Base-by-base conservation (phyloP, 2,113 vertebrate genomes). In the Euleptes europaea region DNA sequence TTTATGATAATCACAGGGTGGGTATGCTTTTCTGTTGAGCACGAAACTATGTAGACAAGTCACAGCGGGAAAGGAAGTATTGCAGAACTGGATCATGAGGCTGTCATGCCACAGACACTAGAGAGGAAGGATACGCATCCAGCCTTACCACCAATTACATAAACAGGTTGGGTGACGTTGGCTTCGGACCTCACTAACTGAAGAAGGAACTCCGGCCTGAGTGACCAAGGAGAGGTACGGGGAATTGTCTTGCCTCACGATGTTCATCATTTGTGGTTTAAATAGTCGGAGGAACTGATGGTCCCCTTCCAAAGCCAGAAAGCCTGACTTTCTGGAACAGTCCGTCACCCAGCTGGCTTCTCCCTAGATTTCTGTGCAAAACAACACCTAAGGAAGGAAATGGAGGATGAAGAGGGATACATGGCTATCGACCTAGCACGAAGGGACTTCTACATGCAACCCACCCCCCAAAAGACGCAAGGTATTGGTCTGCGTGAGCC, bases 351-450 rank as follows among this genome's bases (percentile, higher is more conserved):
- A 1, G 12, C 54, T 26, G 19, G 14, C 23, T 65, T 13, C 26
- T 33, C 54, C 13, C 5, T 4, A 13, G 17, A 35, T 49, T 69
- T 42, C 15, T 49, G 28, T 35, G 71, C n/a, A n/a, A 63, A 63
- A 33, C 31, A 47, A 44, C 15, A 31, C 28, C 44, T 31, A 47
- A n/a, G 42, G 38, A 66, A n/a, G n/a, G 33, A 38, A 28, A 84
- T 84, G 83, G 83, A 84, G 38, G 83, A 84, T n/a, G 47, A 67
- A 77, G 65, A 84, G 0, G 83, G 83, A 23, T 84, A 84, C 35
- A 84, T 84, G 83, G 19, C 26, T 10, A 13, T 84, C 31, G 26
- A 70, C 4, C 15, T 10, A 57, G 3, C 5, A 44, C 26, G 19
- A 28, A n/a, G 63, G n/a, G 4, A 67, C 1, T 1, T 3, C n/a